phyloP scores from a whole-genome alignment of 2,797 vertebrate genomes.

The Dryobates pubescens region DNA sequence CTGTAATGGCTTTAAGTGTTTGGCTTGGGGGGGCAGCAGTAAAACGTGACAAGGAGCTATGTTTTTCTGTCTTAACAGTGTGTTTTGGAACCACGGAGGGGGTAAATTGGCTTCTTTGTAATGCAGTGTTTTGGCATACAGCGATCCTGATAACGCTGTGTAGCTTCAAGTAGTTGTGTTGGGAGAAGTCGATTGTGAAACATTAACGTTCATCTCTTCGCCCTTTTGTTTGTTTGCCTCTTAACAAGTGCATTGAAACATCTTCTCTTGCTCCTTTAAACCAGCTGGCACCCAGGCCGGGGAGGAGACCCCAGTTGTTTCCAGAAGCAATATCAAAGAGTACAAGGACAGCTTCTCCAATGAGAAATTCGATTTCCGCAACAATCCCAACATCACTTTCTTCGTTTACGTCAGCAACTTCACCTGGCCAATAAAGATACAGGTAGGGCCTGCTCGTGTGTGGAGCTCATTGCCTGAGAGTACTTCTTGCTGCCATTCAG shows the following conservation, averaged over 20 bases:
- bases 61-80: not conserved
- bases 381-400: slow-evolving; percentile 97
- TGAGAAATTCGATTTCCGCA: slow-evolving; percentile 98
- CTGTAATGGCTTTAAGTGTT: not conserved
- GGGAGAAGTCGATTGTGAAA: not conserved
- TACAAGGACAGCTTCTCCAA: slow-evolving; percentile 99
- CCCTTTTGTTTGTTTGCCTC: not conserved
- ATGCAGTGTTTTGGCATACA: not conserved
- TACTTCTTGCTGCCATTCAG: not conserved
- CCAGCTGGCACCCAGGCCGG: slow-evolving; percentile 94
- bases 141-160: not conserved
- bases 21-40: not conserved
- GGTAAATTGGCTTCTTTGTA: not conserved
- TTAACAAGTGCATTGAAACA: not conserved
- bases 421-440: slow-evolving; percentile 98
- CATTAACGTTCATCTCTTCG: not conserved
- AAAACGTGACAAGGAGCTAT: fast-evolving
- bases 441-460: slow-evolving; percentile 76
- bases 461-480: not conserved
- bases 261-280: not conserved
- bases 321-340: slow-evolving; percentile 93
- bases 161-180: not conserved
- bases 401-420: slow-evolving; percentile 99
- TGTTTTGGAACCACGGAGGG: not conserved
- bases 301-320: slow-evolving; percentile 94